Evolutionary conservation across 2,113 vertebrate species (phyloP).

Genomic region (Toxotes chatareus): DNA sequence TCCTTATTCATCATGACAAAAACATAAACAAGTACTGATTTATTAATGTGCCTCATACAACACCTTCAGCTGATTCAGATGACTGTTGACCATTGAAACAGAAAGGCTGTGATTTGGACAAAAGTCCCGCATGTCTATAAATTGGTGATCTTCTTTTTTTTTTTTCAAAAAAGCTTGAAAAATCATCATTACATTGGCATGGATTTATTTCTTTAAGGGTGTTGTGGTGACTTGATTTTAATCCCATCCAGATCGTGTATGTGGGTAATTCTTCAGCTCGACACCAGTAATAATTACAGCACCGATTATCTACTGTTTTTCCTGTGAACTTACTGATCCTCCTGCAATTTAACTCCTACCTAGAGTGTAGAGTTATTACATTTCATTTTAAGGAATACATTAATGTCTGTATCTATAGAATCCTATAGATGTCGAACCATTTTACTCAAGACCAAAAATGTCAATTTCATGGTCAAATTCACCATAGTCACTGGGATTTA

Average conservation of each 20-base stretch:
- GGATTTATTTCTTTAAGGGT: not conserved
- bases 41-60: not conserved
- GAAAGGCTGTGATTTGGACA: constrained; percentile 1
- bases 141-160: not conserved
- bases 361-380: not conserved
- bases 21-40: constrained; percentile 42
- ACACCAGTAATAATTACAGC: not conserved
- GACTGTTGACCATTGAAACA: not conserved
- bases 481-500: not conserved
- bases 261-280: not conserved
- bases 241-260: not conserved
- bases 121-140: constrained; percentile 11
- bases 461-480: not conserved
- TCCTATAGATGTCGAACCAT: not conserved
- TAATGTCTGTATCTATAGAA: not conserved
- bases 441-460: not conserved
- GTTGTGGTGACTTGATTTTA: not conserved
- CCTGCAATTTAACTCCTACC: not conserved
- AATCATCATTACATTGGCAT: not conserved
- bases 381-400: not conserved
- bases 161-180: not conserved
- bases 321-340: not conserved
- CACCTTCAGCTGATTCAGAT: not conserved
- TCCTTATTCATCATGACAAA: constrained; percentile 43
- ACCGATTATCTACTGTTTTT: not conserved